Conservation (phyloP, 1,140 invertebrate species). For the Sarcophaga peregrina region DNA sequence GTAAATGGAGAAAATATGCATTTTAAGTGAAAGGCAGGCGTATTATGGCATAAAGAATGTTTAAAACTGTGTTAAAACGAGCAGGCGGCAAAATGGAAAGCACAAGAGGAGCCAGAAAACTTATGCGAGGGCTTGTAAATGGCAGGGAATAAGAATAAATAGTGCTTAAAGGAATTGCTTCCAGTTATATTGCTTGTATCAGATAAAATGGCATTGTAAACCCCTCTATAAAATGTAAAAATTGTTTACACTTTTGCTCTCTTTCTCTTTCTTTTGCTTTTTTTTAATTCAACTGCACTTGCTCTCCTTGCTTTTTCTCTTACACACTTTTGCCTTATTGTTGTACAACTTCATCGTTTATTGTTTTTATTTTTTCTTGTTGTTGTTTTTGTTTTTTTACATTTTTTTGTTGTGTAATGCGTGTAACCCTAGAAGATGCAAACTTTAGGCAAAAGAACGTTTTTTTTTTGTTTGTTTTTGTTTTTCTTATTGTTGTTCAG, state of each 20-base stretch:
- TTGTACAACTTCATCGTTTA: neutral
- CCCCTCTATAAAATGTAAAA: constrained; percentile 6
- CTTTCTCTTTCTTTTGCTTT: too few relatives aligned
- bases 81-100: neutral
- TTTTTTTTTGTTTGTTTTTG: neutral
- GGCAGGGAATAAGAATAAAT: neutral
- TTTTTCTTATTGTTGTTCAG: neutral
- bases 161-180: constrained; percentile 17
- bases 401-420: neutral
- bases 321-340: too few relatives aligned
- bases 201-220: constrained; percentile 14
- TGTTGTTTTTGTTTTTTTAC: neutral
- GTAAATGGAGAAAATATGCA: neutral
- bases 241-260: constrained; percentile 14
- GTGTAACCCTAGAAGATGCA: constrained; percentile 21
- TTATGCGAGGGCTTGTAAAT: neutral
- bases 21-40: neutral
- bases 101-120: neutral
- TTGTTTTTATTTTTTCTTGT: neutral
- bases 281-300: too few relatives aligned
- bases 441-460: constrained; percentile 4
- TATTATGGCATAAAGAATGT: neutral
- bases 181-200: constrained; percentile 20
- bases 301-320: too few relatives aligned
- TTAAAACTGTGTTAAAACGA: too few relatives aligned